Conservation (phyloP, 1,140 invertebrate species). For the Ips typographus region DNA sequence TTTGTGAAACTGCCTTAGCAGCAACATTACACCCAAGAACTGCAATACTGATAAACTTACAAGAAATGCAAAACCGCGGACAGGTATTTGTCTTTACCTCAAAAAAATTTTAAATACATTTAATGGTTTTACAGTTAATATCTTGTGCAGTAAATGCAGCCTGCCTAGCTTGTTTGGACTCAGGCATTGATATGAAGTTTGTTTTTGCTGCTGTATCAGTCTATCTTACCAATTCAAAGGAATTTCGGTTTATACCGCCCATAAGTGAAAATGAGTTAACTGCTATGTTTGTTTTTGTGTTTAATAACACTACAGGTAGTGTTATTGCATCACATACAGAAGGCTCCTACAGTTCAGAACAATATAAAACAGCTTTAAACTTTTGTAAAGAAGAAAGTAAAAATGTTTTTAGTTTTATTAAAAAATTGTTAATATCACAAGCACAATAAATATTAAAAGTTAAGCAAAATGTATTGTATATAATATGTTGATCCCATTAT, state of each 20-base stretch:
- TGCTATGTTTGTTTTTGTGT: constrained; percentile 68
- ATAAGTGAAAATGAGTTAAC: constrained; percentile 50
- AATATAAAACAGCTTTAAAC: constrained; percentile 64
- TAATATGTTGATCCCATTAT: too few species aligned
- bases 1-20: constrained; percentile 72
- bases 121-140: constrained; percentile 60
- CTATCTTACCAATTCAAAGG: constrained; percentile 64
- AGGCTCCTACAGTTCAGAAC: constrained; percentile 65
- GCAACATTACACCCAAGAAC: constrained; percentile 74
- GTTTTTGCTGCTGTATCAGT: constrained; percentile 77
- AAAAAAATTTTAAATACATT: constrained; percentile 14
- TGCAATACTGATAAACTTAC: constrained; percentile 74
- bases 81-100: constrained; percentile 60
- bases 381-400: constrained; percentile 65
- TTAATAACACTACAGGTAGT: constrained; percentile 67
- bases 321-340: constrained; percentile 66
- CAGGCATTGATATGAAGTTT: constrained; percentile 76
- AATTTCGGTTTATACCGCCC: constrained; percentile 66
- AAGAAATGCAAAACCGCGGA: constrained; percentile 84
- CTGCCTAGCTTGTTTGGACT: constrained; percentile 78
- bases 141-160: constrained; percentile 80
- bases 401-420: constrained; percentile 71
- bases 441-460: too few species aligned
- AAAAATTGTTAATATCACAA: constrained; percentile 46
- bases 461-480: too few species aligned